Evolutionary conservation across 1,140 invertebrate species (phyloP).

Genomic region (Pachyrhynchus sulphureomaculatus): DNA sequence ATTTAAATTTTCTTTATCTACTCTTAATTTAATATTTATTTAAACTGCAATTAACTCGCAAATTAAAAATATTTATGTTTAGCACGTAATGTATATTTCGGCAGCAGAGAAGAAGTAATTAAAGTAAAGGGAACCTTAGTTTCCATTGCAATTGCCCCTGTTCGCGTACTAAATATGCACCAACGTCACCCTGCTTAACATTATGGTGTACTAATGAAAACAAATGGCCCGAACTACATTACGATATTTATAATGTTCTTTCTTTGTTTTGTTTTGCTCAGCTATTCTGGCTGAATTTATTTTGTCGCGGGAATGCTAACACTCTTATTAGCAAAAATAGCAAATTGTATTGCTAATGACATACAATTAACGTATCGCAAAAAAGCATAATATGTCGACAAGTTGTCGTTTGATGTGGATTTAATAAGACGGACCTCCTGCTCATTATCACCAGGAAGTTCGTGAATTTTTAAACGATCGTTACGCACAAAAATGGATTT

Average conservation of each 20-base stretch:
- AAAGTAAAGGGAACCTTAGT: slow-evolving; percentile 22
- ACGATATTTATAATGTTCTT: slow-evolving; percentile 19
- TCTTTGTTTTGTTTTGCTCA: slow-evolving; percentile 13
- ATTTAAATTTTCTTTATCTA: no score
- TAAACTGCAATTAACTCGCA: slow-evolving; percentile 13
- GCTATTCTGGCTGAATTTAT: slow-evolving; percentile 5
- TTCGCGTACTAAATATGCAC: background rate
- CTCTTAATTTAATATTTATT: background rate
- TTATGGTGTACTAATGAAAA: slow-evolving; percentile 4
- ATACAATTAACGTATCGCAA: no score
- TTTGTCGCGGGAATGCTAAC: no score
- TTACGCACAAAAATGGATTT: no score
- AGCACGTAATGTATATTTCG: slow-evolving; percentile 10
- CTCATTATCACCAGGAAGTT: no score
- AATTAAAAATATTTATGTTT: slow-evolving; percentile 21
- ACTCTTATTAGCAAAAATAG: no score
- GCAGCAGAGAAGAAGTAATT: slow-evolving; percentile 19
- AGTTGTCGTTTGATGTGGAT: no score
- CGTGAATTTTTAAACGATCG: no score
- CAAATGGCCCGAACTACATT: slow-evolving; percentile 19
- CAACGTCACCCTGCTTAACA: background rate
- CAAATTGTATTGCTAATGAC: no score
- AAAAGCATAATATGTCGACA: no score
- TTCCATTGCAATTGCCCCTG: slow-evolving; percentile 16
- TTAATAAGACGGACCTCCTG: no score